Evolutionary conservation across 2,888 invertebrate genomes (phyloP).

Genomic region (Rotaria magnacalcarata): DNA sequence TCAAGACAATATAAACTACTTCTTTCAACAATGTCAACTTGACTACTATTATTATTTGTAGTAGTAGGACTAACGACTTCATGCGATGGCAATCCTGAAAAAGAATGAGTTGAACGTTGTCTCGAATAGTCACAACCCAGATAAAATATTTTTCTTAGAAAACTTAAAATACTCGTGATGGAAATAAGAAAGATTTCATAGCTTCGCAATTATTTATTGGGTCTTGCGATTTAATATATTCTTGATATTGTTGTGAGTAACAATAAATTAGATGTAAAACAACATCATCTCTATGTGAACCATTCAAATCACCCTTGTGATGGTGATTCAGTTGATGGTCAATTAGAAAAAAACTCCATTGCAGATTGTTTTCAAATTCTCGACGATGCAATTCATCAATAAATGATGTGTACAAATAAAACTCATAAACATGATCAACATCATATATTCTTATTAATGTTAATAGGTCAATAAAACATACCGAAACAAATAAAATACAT

Average conservation of each 20-base stretch:
- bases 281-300: background rate
- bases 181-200: background rate
- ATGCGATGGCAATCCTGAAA: background rate
- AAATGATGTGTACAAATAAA: constrained; percentile 8
- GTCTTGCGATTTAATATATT: background rate
- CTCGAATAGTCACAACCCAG: background rate
- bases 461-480: background rate
- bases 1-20: constrained; percentile 13
- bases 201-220: background rate
- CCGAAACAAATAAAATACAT: constrained; percentile 24
- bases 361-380: background rate
- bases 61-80: background rate
- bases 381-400: background rate
- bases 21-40: background rate
- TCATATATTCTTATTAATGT: background rate
- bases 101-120: background rate
- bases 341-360: background rate
- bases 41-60: background rate
- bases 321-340: background rate
- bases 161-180: background rate
- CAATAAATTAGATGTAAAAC: background rate
- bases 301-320: background rate
- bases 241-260: background rate
- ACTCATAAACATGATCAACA: constrained; percentile 4
- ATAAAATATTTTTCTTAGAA: background rate